phyloP scores from a whole-genome alignment of 1,140 invertebrate genomes.

The Sminthurides bifidus region DNA sequence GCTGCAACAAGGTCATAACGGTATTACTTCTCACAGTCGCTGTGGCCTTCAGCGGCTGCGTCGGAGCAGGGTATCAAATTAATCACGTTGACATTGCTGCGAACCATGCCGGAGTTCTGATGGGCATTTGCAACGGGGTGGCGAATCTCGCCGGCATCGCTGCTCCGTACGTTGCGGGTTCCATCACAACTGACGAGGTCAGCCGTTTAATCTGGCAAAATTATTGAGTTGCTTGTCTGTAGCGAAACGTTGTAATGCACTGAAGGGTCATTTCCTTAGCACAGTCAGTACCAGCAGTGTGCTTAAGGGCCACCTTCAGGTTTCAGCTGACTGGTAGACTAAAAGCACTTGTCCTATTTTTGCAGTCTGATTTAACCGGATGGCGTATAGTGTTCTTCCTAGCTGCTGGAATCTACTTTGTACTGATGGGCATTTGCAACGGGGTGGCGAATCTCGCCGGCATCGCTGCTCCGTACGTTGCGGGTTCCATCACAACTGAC shows the following conservation, averaged over 20 bases:
- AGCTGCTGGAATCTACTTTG: conserved; percentile 56
- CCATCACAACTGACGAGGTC: conserved; percentile 39
- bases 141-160: conserved; percentile 19
- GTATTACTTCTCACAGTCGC: conserved; percentile 40
- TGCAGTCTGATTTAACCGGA: conserved; percentile 60
- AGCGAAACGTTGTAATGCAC: no score
- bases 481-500: conserved; percentile 39
- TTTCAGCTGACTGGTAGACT: no score
- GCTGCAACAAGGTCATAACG: conserved; percentile 48
- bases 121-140: conserved; percentile 43
- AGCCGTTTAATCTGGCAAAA: no score
- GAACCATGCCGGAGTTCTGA: conserved; percentile 41
- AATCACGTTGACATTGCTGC: conserved; percentile 44
- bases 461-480: conserved; percentile 39
- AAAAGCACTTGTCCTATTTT: no score
- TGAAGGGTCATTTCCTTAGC: no score
- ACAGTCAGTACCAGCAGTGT: no score
- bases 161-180: conserved; percentile 41
- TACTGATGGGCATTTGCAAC: conserved; percentile 48
- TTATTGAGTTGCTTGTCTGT: no score
- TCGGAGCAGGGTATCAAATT: conserved; percentile 42
- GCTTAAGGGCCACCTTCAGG: no score
- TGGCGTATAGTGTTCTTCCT: conserved; percentile 78
- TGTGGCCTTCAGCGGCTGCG: conserved; percentile 38
- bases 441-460: conserved; percentile 28